Conservation (phyloP, 1,140 invertebrate genomes). For the Dinoponera quadriceps region DNA sequence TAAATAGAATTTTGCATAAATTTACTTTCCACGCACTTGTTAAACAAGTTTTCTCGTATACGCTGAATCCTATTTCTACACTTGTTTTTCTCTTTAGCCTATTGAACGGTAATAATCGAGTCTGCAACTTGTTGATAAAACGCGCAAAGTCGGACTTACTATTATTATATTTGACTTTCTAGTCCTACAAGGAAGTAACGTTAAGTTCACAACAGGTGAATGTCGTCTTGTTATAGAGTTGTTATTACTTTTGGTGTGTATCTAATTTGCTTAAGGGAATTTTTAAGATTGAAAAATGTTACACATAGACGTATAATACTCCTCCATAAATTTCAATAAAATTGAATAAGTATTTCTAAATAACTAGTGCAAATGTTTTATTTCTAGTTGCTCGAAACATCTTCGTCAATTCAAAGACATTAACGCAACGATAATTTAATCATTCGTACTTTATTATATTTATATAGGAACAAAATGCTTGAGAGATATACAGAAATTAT, state of each 20-base stretch:
- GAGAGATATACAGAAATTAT: constrained; percentile 54
- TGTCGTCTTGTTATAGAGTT: neutral
- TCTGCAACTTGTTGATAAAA: too few relatives aligned
- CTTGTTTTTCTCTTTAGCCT: too few relatives aligned
- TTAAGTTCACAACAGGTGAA: constrained; percentile 9
- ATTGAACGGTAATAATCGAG: too few relatives aligned
- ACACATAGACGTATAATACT: neutral
- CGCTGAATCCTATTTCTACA: too few relatives aligned
- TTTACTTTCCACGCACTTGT: too few relatives aligned
- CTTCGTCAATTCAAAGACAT: neutral
- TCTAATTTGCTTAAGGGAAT: constrained; percentile 9
- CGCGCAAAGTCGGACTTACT: neutral
- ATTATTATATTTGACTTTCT: constrained; percentile 9
- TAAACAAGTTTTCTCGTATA: too few relatives aligned
- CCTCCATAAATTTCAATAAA: neutral
- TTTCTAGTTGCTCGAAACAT: neutral
- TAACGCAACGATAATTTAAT: constrained; percentile 18
- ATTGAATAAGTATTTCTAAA: neutral
- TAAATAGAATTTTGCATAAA: too few relatives aligned
- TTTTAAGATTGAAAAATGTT: neutral
- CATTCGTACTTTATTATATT: constrained; percentile 49
- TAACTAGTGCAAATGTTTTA: constrained; percentile 4
- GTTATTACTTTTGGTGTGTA: neutral
- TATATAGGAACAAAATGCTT: constrained; percentile 50
- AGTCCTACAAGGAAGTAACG: neutral